phyloP scores from a whole-genome alignment of 2,113 vertebrate genomes.

The Lophochroa leadbeateri region DNA sequence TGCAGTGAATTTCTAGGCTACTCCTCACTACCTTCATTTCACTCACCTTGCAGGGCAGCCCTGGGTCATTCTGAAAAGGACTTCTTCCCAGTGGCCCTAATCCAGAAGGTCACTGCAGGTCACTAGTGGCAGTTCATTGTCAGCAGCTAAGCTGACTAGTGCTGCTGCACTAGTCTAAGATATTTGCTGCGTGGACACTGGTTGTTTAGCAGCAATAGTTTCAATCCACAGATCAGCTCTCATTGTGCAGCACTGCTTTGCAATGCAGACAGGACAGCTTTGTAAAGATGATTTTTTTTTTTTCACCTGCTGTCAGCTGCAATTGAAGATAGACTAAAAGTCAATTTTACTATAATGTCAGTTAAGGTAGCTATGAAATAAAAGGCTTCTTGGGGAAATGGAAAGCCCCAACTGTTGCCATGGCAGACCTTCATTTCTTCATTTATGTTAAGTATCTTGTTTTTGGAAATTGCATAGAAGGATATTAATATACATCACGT shows the following conservation, averaged over 20 bases:
- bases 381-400: not conserved
- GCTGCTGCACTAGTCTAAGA: not conserved
- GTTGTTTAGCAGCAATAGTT: not conserved
- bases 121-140: not conserved
- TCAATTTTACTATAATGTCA: not conserved
- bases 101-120: not conserved
- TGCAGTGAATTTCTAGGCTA: not conserved
- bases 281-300: not conserved
- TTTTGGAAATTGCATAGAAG: not conserved
- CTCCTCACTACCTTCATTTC: not conserved
- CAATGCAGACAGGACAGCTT: not conserved
- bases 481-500: not conserved
- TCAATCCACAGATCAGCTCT: not conserved
- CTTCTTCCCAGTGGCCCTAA: accelerated
- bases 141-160: not conserved
- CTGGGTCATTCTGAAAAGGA: not conserved
- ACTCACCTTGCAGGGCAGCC: accelerated
- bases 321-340: not conserved
- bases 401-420: not conserved
- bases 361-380: not conserved
- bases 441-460: not conserved
- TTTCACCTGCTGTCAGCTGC: not conserved
- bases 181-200: too few species aligned
- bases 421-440: not conserved
- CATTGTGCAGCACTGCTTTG: not conserved